Evolutionary conservation across 1,140 invertebrate genomes (phyloP).

Genomic region (Ruditapes philippinarum): DNA sequence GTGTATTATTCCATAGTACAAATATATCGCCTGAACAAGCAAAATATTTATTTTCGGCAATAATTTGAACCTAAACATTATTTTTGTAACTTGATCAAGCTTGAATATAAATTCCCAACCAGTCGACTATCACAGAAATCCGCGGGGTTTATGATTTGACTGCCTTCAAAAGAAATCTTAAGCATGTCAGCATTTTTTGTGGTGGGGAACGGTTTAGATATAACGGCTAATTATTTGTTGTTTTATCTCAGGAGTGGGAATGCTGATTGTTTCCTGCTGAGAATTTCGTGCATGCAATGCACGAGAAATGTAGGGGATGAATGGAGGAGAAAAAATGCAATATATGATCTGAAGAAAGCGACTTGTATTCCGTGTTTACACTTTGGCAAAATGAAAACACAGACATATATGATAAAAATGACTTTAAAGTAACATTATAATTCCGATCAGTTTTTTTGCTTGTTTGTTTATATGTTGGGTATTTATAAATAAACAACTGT

Average conservation of each 20-base stretch:
- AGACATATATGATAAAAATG: not conserved
- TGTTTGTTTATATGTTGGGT: no score
- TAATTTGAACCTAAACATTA: constrained; percentile 55
- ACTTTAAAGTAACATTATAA: no score
- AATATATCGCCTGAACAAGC: constrained; percentile 55
- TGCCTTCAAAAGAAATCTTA: constrained; percentile 44
- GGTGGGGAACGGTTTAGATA: constrained; percentile 13
- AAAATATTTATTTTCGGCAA: constrained; percentile 63
- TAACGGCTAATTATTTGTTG: constrained; percentile 54
- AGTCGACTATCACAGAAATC: not conserved
- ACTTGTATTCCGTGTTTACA: not conserved
- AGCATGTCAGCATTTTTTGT: constrained; percentile 29
- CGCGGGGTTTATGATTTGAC: not conserved
- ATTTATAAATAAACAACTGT: no score
- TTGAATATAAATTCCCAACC: not conserved
- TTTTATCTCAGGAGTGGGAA: constrained; percentile 16
- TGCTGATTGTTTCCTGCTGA: constrained; percentile 37
- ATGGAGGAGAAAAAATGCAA: constrained; percentile 5
- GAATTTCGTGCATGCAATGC: constrained; percentile 45
- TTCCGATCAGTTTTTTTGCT: no score
- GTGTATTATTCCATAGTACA: constrained; percentile 22
- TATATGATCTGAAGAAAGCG: not conserved
- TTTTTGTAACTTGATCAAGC: constrained; percentile 50
- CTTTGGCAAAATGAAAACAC: not conserved
- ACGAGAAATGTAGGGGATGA: constrained; percentile 6